Evolutionary conservation across 2,113 vertebrate species (phyloP), one percentile per base, ranked within the genome.

Genomic region (Eulacestoma nigropectus): DNA sequence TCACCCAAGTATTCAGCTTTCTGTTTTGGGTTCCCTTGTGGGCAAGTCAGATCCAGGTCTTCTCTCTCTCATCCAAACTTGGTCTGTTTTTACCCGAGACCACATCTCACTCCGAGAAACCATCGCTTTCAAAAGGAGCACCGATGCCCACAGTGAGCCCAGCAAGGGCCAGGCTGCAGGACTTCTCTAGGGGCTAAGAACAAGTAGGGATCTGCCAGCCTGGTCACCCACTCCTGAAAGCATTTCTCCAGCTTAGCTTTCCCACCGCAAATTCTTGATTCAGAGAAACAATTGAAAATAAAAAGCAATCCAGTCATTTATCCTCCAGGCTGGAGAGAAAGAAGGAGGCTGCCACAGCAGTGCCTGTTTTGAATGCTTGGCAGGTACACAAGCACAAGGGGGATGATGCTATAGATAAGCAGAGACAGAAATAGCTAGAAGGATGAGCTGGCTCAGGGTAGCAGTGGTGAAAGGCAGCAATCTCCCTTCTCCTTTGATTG

Each of bases 401-500:
- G 64, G 69, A 63, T 93, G 95, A 95, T 94, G 89, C 91, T 94
- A 95, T 65, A 94, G 93, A 96, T 87, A 95, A 87, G 65, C 42
- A 4, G n/a, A 59, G 94, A 89, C 87, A 94, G 84, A 95, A 95
- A 97, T 87, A 97, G 94, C 92, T 95, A 83, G 74, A 95, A 91
- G 87, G 91, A 96, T 92, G 94, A 95, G 93, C 89, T 90, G 80
- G 80, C 80, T 96, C 49, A 0, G 52, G 49, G 65, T 35, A 50
- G 29, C 73, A 44, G 18, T 88, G 65, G 76, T 19, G n/a, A 95
- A 87, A 87, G 27, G 87, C 84, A 87, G 78, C 50, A 68, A 53
- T 44, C 67, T 73, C 82, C 74, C 65, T 87, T 82, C 74, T 89
- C 55, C 75, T 12, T 4, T 13, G 35, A 55, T 20, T 83, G 56